A percentile compares a stretch with the other conserved stretches of the same genome.
Evolutionary conservation across 2,888 invertebrate genomes (phyloP).

Genomic region (Julus scanicus): DNA sequence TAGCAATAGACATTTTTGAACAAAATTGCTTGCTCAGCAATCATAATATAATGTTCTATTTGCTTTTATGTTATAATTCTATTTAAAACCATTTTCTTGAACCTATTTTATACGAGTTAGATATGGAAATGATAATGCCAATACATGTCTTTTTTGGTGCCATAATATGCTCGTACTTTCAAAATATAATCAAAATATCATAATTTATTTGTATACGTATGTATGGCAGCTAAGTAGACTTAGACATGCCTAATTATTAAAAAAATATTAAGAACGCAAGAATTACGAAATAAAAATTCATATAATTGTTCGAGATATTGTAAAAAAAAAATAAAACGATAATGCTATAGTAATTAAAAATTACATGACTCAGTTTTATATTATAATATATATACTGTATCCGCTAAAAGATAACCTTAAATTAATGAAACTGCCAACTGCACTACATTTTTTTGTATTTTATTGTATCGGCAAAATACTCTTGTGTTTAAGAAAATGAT

Average conservation of each 20-base stretch:
- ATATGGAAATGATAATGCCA: constrained; percentile 30
- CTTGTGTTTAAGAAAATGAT: not conserved
- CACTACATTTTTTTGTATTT: not conserved
- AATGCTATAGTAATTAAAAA: not conserved
- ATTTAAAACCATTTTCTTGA: constrained; percentile 31
- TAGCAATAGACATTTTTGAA: not conserved
- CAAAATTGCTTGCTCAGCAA: constrained; percentile 30
- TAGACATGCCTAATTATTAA: not conserved
- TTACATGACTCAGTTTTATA: not conserved
- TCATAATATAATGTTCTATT: constrained; percentile 16
- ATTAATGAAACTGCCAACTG: not conserved
- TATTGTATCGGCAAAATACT: constrained; percentile 28
- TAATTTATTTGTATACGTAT: constrained; percentile 43
- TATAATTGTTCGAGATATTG: not conserved
- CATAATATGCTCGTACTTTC: not conserved
- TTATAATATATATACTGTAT: not conserved
- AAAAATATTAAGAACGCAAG: not conserved
- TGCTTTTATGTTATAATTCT: constrained; percentile 35
- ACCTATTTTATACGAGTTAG: constrained; percentile 28
- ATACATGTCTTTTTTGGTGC: constrained; percentile 14
- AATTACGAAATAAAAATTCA: not conserved
- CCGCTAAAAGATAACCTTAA: not conserved
- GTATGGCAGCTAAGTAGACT: constrained; percentile 7
- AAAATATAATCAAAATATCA: not conserved
- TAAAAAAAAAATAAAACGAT: not conserved